Base-by-base conservation (phyloP, 2,888 invertebrate genomes). In the Anarsia innoxiella region DNA sequence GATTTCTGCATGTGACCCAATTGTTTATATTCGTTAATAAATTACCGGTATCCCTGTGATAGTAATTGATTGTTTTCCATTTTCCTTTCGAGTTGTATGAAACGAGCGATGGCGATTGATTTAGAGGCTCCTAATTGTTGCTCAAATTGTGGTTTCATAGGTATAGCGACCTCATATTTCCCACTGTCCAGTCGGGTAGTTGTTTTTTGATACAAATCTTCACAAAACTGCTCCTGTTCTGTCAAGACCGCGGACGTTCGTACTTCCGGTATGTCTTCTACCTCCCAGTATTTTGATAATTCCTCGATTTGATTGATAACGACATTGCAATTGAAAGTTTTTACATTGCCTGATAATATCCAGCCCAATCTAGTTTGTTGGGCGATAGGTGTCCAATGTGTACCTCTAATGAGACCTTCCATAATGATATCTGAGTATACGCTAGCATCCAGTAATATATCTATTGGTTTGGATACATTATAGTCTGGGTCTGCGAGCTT, bases 401-500 rank as follows among this genome's bases (percentile, higher is more conserved):
- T 4, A 8, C 36, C 36, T 23, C 13, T 29, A 9, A 36, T n/a
- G n/a, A 27, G 2, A 9, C 23, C 36, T 23, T 13, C 23, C 29
- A 23, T 19, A 5, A 29, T 23, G 11, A 31, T 31, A 9, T 31
- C n/a, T n/a, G n/a, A n/a, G n/a, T n/a, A n/a, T n/a, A n/a, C n/a
- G n/a, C n/a, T n/a, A n/a, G n/a, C n/a, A 16, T 19, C 16, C 2
- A 31, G 19, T 19, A 31, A 9, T 2, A 31, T 2, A 3, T 31
- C 31, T 1, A 31, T 11, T n/a, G 36, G 25, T 36, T 14, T 12
- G 43, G 38, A 8, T 2, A 43, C 41, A 12, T 31, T 25, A 44
- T 49, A n/a, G 1, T 51, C 45, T 10, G 49, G 48, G 31, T 51
- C 47, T n/a, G 51, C 46, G 15, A 46, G 31, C 14, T 33, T 5